Evolutionary conservation across 2,797 vertebrate species (phyloP).

Genomic region (Anas acuta): DNA sequence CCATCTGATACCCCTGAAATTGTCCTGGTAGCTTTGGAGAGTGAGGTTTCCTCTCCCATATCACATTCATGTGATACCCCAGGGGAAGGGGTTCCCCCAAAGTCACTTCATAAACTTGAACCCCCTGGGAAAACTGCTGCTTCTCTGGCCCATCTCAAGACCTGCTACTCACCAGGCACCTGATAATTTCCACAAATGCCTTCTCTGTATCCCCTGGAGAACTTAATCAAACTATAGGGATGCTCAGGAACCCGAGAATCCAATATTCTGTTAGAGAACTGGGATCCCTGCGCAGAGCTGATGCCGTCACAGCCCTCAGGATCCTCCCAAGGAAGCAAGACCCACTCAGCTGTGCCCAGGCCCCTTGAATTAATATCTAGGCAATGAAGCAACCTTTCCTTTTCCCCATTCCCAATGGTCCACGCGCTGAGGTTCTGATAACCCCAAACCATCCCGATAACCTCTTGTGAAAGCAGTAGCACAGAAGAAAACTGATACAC

Average conservation of each 20-base stretch:
- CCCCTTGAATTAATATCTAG: background rate
- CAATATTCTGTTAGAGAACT: background rate
- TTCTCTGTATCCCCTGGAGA: background rate
- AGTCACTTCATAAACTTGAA: background rate
- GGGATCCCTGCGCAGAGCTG: background rate
- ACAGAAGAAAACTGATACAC: background rate
- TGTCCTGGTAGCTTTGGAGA: background rate
- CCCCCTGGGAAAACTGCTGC: background rate
- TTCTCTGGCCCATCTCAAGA: background rate
- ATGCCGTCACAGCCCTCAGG: background rate
- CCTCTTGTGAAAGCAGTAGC: background rate
- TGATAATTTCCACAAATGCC: background rate
- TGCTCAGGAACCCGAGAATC: background rate
- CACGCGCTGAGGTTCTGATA: background rate
- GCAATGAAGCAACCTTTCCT: background rate
- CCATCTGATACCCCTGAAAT: background rate
- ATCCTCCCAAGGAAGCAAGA: background rate
- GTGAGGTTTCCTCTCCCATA: rapidly evolving
- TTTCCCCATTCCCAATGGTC: background rate
- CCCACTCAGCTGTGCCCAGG: background rate
- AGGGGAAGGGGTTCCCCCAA: background rate
- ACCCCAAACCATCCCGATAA: background rate
- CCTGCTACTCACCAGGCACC: background rate
- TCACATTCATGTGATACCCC: background rate
- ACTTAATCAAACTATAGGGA: background rate